These are phyloP conservation scores for Drosophila falleni DNA, from an alignment of 2,888 invertebrate genomes.

Conservation along the genomic window DNA sequence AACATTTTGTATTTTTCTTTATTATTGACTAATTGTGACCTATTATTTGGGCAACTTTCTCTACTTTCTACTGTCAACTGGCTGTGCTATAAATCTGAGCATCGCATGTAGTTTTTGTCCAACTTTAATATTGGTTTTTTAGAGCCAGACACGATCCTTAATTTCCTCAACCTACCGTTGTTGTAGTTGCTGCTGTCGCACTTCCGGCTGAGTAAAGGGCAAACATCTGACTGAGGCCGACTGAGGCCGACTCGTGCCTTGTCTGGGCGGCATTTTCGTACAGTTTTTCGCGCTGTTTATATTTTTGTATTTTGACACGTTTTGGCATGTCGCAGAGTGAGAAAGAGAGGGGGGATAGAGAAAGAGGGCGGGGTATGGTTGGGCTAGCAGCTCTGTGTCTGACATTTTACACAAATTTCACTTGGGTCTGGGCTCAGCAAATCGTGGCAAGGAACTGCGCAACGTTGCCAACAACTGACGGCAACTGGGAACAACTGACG, in stretches of 20 bases:
- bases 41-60: constrained; percentile 14
- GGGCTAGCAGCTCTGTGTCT: constrained; percentile 38
- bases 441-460: constrained; percentile 65
- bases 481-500: constrained; percentile 27
- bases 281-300: constrained; percentile 74
- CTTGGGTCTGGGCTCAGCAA: constrained; percentile 60
- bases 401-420: constrained; percentile 80
- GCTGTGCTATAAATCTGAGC: constrained; percentile 24
- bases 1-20: not conserved
- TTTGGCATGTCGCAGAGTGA: constrained; percentile 68
- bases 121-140: constrained; percentile 39
- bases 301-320: constrained; percentile 80
- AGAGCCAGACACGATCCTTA: constrained; percentile 26
- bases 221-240: constrained; percentile 43
- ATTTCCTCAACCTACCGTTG: constrained; percentile 1
- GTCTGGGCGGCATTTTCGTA: constrained; percentile 53
- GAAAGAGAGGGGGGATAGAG: not conserved
- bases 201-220: constrained; percentile 50
- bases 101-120: constrained; percentile 19
- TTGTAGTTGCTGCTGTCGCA: constrained; percentile 39
- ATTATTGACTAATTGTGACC: not conserved
- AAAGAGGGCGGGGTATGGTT: not conserved
- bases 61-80: constrained; percentile 17
- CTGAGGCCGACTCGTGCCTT: constrained; percentile 14
- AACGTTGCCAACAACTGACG: constrained; percentile 38